Percentiles rank a stretch among this genome's conserved stretches.
phyloP scores from a whole-genome alignment of 2,888 invertebrate species.

The Furcula furcula region DNA sequence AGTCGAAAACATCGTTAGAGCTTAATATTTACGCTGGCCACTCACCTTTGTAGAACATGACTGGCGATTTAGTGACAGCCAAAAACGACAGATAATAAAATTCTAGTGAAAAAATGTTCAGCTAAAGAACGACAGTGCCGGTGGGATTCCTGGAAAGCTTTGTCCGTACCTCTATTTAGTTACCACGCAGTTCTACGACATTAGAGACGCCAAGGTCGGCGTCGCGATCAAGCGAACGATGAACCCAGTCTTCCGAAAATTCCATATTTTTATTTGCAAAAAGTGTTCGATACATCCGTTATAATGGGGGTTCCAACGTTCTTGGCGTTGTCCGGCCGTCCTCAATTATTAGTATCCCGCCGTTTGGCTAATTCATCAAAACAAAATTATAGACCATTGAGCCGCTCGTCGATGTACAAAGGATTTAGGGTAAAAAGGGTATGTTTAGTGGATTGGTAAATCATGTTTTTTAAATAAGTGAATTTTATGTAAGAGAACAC shows the following conservation, averaged over 20 bases:
- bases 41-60: conserved; percentile 2
- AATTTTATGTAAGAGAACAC: conserved; percentile 4
- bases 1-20: background rate
- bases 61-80: conserved; percentile 3
- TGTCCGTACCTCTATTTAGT: conserved; percentile 4
- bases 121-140: conserved; percentile 4
- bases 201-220: conserved; percentile 35
- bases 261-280: conserved; percentile 45
- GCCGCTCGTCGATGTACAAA: conserved; percentile 43
- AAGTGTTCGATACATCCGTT: conserved; percentile 53
- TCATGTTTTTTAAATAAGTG: conserved; percentile 7
- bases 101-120: conserved; percentile 6
- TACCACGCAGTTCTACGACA: conserved; percentile 17
- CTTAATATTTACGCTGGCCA: background rate
- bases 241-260: conserved; percentile 43
- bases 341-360: conserved; percentile 56
- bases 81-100: conserved; percentile 10
- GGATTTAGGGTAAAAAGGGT: conserved; percentile 20
- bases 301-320: conserved; percentile 47
- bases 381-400: conserved; percentile 59
- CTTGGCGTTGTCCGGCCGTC: conserved; percentile 37
- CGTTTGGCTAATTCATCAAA: conserved; percentile 68
- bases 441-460: conserved; percentile 7
- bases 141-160: conserved; percentile 14
- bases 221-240: conserved; percentile 37